Base-by-base conservation (phyloP, 2,797 vertebrate genomes). In the Melanogrammus aeglefinus region DNA sequence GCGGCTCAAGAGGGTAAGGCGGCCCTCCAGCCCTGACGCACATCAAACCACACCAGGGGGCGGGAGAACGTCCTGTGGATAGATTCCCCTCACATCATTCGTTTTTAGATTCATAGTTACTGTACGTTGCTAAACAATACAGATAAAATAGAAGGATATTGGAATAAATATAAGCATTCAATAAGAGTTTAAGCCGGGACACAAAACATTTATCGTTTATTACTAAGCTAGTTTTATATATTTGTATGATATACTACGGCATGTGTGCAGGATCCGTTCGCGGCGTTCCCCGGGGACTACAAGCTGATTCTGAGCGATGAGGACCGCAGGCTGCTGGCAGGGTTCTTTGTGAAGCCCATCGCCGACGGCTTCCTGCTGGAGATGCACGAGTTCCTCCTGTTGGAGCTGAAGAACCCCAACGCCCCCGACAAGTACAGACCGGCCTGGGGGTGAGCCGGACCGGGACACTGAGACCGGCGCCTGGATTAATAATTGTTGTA, bases 311-410 rank as follows among this genome's bases (percentile, higher is more conserved):
- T 99, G 41, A 83, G 77, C 13, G 87, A 90, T 0, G 84, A 93
- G 0, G 82, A 92, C 0, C 83, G 84, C 13, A 88, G 84, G 74
- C 90, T 93, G 57, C 95, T 99, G 63, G 91, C 84, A 1, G 63
- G 83, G 0, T 99, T 96, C 92, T 94, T 97, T 33, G 90, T 92
- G 0, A 94, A 95, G 81, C 88, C 86, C 9, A 90, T 91, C 1
- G 89, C 96, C 10, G 96, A 97, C 47, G 21, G 79, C 21, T 97
- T 99, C 85, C 90, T 98, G 66, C 87, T 97, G 86, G 96, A 99
- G 89, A 95, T 99, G 84, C 97, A 99, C 0, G 96, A 99, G 86
- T 95, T 98, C 91, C 95, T 99, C 7, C 4, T 94, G 79, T 83
- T 99, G 77, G 94, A 87, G 70, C 91, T 99, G 21, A 96, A 93